These are phyloP conservation scores for Atherinomorus stipes DNA, from an alignment of 2,113 vertebrate species.

Conservation along the genomic window DNA sequence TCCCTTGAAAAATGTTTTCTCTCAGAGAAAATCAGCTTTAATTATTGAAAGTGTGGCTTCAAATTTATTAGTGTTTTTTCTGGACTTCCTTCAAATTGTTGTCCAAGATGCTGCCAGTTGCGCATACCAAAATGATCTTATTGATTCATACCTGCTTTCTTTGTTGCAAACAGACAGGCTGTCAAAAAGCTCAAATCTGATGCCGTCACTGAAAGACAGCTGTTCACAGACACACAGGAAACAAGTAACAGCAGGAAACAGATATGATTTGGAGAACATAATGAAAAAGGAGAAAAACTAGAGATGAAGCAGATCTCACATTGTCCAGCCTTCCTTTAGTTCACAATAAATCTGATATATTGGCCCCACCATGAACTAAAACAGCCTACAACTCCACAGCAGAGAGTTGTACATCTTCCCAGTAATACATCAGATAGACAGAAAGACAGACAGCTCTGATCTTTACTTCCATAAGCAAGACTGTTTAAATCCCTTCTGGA, in stretches of 20 bases:
- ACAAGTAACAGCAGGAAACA: constrained; percentile 17
- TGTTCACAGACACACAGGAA: constrained; percentile 28
- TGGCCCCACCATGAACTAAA: constrained; percentile 31
- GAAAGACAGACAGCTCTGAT: constrained; percentile 58
- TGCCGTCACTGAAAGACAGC: constrained; percentile 35
- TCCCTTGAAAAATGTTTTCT: constrained; percentile 74
- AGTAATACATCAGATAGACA: constrained; percentile 37
- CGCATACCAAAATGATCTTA: constrained; percentile 67
- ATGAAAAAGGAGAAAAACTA: constrained; percentile 13
- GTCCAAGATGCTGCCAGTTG: constrained; percentile 41
- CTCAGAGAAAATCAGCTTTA: constrained; percentile 73
- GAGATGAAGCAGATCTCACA: not conserved
- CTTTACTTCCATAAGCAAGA: constrained; percentile 74
- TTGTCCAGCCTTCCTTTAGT: constrained; percentile 9
- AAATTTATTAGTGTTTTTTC: constrained; percentile 73
- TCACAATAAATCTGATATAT: constrained; percentile 24
- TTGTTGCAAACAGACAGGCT: constrained; percentile 21
- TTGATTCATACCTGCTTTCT: constrained; percentile 63
- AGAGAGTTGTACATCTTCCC: constrained; percentile 33
- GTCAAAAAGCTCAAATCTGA: constrained; percentile 42
- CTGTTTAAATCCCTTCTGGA: constrained; percentile 79
- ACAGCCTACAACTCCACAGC: constrained; percentile 13
- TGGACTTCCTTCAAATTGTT: constrained; percentile 70
- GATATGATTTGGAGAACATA: constrained; percentile 19
- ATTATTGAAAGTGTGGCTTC: constrained; percentile 75